Conservation (phyloP, 2,797 vertebrate genomes). For the Pipistrellus kuhlii region DNA sequence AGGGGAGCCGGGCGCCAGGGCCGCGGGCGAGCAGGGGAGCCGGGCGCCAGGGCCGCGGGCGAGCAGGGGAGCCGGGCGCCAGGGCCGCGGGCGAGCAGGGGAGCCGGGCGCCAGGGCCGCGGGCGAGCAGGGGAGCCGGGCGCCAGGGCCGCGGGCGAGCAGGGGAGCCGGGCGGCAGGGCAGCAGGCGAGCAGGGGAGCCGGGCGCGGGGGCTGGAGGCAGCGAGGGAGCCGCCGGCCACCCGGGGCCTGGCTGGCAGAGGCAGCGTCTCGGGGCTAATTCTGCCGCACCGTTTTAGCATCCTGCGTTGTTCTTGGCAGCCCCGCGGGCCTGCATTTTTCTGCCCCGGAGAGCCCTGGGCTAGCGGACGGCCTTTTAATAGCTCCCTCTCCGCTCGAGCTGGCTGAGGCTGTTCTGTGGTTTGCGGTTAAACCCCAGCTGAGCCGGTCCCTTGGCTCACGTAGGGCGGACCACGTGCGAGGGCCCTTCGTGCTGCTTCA, state of each 20-base stretch:
- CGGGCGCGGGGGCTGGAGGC: neutral
- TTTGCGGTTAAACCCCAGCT: neutral
- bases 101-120: neutral
- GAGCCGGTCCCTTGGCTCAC: neutral
- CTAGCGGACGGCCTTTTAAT: neutral
- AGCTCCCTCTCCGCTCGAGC: neutral
- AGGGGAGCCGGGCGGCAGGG: no score
- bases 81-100: neutral
- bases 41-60: no score
- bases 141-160: neutral
- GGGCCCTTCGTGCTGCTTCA: neutral
- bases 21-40: no score
- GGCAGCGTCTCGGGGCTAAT: neutral
- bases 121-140: neutral
- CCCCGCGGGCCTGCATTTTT: neutral
- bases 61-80: rapidly evolving
- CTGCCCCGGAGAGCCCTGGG: constrained; percentile 26
- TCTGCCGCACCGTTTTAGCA: neutral
- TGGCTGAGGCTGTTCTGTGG: neutral
- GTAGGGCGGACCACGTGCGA: no score
- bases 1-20: no score
- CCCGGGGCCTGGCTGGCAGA: neutral
- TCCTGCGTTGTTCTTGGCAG: constrained; percentile 15
- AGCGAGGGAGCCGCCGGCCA: neutral
- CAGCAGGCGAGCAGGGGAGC: no score